phyloP scores from a whole-genome alignment of 1,140 invertebrate species.

The Apis laboriosa region DNA sequence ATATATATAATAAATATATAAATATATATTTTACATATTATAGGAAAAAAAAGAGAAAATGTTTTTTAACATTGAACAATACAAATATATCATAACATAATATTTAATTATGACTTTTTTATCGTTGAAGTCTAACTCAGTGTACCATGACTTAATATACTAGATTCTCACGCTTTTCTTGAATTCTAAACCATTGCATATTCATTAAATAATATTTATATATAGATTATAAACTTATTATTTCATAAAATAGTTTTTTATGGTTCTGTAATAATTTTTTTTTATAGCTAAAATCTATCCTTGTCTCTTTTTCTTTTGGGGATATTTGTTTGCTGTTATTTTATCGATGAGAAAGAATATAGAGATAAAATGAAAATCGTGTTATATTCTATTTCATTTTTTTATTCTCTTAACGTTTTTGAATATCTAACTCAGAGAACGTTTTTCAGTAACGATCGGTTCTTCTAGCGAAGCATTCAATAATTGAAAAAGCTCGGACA shows the following conservation, averaged over 20 bases:
- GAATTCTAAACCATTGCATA: conserved; percentile 5
- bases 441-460: conserved; percentile 41
- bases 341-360: conserved; percentile 14
- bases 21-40: no score
- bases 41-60: neutral
- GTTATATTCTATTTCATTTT: neutral
- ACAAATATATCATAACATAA: conserved; percentile 1
- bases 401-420: neutral
- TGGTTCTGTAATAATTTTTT: neutral
- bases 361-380: conserved; percentile 14
- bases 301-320: neutral
- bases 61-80: conserved; percentile 4
- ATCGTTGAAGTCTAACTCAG: conserved; percentile 45
- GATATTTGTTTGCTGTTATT: neutral
- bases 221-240: neutral
- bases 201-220: conserved; percentile 15
- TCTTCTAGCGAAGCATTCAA: neutral
- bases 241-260: neutral
- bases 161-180: conserved; percentile 62
- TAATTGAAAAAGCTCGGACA: conserved; percentile 3
- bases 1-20: neutral
- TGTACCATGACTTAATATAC: conserved; percentile 49
- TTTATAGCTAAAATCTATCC: neutral
- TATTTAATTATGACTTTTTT: conserved; percentile 30
- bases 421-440: conserved; percentile 26